phyloP scores from a whole-genome alignment of 2,888 invertebrate species.

The Megaustenia siamemsis region DNA sequence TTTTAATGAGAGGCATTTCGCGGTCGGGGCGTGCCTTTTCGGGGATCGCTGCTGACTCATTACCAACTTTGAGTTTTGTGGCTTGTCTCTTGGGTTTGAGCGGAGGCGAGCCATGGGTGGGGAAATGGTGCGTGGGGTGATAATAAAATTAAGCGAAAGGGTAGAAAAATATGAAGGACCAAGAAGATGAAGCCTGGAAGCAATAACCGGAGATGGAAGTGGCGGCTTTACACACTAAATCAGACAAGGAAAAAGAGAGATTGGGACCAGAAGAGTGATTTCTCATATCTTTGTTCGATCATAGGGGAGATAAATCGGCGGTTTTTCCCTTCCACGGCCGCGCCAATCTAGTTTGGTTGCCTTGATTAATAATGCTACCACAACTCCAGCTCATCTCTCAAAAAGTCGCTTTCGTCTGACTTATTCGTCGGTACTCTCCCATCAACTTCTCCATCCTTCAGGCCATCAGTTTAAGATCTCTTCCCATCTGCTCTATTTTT shows the following conservation, averaged over 20 bases:
- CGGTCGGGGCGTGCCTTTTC: slow-evolving; percentile 34
- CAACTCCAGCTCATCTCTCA: slow-evolving; percentile 33
- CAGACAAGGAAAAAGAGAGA: slow-evolving; percentile 20
- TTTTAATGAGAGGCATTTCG: slow-evolving; percentile 40
- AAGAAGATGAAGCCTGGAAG: slow-evolving; percentile 26
- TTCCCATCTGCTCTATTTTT: slow-evolving; percentile 16
- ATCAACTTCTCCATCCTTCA: neutral
- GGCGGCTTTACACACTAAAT: slow-evolving; percentile 35
- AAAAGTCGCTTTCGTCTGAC: slow-evolving; percentile 20
- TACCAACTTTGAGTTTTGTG: slow-evolving; percentile 36
- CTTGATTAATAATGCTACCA: slow-evolving; percentile 42
- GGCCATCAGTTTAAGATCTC: neutral
- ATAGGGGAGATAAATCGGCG: slow-evolving; percentile 42
- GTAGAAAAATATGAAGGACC: slow-evolving; percentile 29
- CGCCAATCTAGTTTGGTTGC: slow-evolving; percentile 35
- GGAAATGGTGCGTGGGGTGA: slow-evolving; percentile 7
- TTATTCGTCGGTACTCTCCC: neutral
- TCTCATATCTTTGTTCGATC: slow-evolving; percentile 46
- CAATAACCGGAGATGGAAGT: slow-evolving; percentile 45
- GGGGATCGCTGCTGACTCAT: slow-evolving; percentile 36
- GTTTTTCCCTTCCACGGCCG: slow-evolving; percentile 8
- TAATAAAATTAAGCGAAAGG: slow-evolving; percentile 41
- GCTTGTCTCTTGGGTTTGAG: slow-evolving; percentile 29
- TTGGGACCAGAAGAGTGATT: slow-evolving; percentile 25
- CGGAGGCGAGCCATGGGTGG: slow-evolving; percentile 15